Evolutionary conservation across 1,140 invertebrate genomes (phyloP).

Genomic region (Hyphantria cunea): DNA sequence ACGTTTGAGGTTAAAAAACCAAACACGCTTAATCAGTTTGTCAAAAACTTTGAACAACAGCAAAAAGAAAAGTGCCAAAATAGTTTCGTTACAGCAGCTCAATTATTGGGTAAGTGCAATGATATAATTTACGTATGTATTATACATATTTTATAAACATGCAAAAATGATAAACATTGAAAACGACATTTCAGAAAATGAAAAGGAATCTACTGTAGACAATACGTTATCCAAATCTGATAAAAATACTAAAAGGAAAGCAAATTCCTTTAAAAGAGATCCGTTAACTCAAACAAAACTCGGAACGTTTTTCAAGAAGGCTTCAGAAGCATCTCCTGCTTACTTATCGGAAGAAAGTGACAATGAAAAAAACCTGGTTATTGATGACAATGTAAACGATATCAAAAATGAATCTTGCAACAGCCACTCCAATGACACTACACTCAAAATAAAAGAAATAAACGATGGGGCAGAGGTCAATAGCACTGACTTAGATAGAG

Average conservation of each 20-base stretch:
- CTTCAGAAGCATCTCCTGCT: conserved; percentile 43
- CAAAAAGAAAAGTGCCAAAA: conserved; percentile 40
- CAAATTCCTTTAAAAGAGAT: conserved; percentile 70
- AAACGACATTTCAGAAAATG: too few species aligned
- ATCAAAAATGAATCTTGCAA: conserved; percentile 13
- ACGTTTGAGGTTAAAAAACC: conserved; percentile 56
- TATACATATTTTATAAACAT: too few species aligned
- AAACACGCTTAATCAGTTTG: conserved; percentile 58
- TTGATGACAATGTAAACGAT: conserved; percentile 52
- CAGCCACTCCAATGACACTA: conserved; percentile 52
- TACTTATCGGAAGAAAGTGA: conserved; percentile 48
- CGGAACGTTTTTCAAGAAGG: conserved; percentile 59
- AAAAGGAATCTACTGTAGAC: background rate
- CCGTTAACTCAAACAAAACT: conserved; percentile 68
- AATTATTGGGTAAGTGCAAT: conserved; percentile 40
- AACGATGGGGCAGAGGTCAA: conserved; percentile 31
- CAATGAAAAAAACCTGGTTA: conserved; percentile 53
- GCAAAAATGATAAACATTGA: too few species aligned
- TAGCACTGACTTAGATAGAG: conserved; percentile 23
- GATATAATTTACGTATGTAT: background rate
- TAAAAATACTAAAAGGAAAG: conserved; percentile 68
- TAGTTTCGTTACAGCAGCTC: conserved; percentile 63
- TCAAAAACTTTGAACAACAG: conserved; percentile 60
- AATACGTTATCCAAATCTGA: conserved; percentile 62
- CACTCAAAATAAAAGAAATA: conserved; percentile 58